phyloP scores from a whole-genome alignment of 2,888 invertebrate species.

The Allygus modestus region DNA sequence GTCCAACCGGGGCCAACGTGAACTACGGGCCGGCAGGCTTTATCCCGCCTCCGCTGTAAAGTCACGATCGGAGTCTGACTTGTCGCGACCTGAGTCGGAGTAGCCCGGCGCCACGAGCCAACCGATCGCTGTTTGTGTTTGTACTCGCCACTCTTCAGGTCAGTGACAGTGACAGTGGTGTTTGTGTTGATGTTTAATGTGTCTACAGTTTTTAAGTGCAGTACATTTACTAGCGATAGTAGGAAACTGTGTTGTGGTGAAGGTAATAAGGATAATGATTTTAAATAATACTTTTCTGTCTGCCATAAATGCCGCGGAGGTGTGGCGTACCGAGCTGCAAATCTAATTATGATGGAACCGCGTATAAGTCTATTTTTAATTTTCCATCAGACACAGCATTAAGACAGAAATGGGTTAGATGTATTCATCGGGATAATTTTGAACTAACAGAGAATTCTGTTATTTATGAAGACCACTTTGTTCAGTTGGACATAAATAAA shows the following conservation, averaged over 20 bases:
- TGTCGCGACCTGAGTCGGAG: conserved; percentile 1
- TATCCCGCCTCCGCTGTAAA: not conserved
- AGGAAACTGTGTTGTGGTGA: conserved; percentile 15
- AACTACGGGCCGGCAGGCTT: conserved; percentile 12
- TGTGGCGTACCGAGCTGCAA: conserved; percentile 16
- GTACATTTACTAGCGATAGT: not conserved
- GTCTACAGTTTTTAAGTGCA: not conserved
- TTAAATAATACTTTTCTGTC: not conserved
- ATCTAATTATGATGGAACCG: conserved; percentile 4
- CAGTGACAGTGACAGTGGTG: conserved; percentile 24
- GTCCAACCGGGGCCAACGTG: too few species aligned
- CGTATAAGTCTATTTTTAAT: not conserved
- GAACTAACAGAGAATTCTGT: not conserved
- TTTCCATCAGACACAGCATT: not conserved
- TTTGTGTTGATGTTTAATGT: conserved; percentile 2
- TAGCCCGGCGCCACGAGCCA: not conserved
- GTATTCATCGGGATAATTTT: not conserved
- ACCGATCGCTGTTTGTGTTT: not conserved
- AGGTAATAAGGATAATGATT: conserved; percentile 32
- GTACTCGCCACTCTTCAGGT: conserved; percentile 7
- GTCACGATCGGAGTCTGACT: conserved; percentile 10
- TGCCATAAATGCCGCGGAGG: conserved; percentile 10
- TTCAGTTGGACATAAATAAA: not conserved
- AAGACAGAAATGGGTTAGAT: not conserved
- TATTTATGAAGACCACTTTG: not conserved